Base-by-base conservation (phyloP, 2,113 vertebrate genomes). In the Myanophis thanlyinensis region DNA sequence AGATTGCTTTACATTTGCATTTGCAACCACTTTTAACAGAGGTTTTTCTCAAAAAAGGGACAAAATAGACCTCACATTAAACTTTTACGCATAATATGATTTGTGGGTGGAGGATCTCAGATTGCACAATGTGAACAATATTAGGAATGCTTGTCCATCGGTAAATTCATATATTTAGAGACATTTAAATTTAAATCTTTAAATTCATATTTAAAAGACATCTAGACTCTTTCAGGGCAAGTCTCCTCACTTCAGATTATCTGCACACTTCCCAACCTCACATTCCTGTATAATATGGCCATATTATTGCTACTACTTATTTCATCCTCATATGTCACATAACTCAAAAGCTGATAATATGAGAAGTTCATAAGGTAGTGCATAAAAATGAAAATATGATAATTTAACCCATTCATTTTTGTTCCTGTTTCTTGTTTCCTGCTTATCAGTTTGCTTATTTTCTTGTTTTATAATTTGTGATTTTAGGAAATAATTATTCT, bases 21-120 rank as follows among this genome's bases (percentile, higher is more conserved):
- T 59, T 92, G 62, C 59, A 89, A 94, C 6, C 84, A 30, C 46
- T 67, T n/a, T 73, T 89, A 73, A 93, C 1, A 93, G 35, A 40
- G 30, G 27, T 0, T 90, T 92, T 93, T 59, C 35, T 56, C 90
- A 27, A 93, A 46, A 93, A 56, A 27, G 2, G 92, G 10, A 51
- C 92, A 2, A 90, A 89, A 20, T 73, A 12, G 11, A 73, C 59
- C 30, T 2, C 54, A 12, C n/a, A 35, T 22, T 89, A 49, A 52
- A 22, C 20, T 53, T 11, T 40, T 47, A 30, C 22, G 62, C 88
- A 48, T 47, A 53, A 51, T 30, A 62, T 6, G 10, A 1, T n/a
- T 8, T 89, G 10, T 86, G 4, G 73, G 67, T 12, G 18, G 15
- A 90, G 67, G n/a, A 59, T 80, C 5, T 22, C n/a, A 27, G 54